A percentile compares a stretch with the other conserved stretches of the same genome.
These are phyloP conservation scores for Lineus longissimus DNA, from an alignment of 1,140 invertebrate genomes.

Conservation along the genomic window DNA sequence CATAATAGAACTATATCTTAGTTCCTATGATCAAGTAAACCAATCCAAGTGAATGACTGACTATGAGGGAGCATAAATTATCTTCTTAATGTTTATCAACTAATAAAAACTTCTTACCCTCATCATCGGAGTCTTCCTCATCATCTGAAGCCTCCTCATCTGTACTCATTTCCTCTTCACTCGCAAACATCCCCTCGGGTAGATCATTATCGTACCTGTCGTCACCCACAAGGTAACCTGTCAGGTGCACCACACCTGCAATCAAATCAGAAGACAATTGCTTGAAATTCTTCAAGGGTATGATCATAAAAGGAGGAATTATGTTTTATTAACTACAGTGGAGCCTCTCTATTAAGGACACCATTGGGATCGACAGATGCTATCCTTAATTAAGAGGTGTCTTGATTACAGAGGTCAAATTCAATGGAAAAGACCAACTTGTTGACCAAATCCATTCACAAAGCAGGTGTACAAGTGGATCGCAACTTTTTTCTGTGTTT, in stretches of 20 bases:
- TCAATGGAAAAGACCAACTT: background rate
- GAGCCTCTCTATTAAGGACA: too few species aligned
- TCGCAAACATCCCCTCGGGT: background rate
- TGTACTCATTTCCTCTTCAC: conserved; percentile 4
- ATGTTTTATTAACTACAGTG: background rate
- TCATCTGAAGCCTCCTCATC: conserved; percentile 1
- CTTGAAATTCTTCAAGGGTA: background rate
- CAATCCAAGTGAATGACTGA: too few species aligned
- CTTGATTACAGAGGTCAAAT: too few species aligned
- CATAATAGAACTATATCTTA: too few species aligned
- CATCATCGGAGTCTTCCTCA: conserved; percentile 6
- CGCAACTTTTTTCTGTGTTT: too few species aligned
- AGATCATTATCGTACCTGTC: conserved; percentile 4
- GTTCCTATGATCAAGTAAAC: too few species aligned
- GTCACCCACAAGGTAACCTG: conserved; percentile 31
- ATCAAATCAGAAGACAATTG: conserved; percentile 12
- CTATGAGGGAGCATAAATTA: too few species aligned
- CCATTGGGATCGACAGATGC: too few species aligned
- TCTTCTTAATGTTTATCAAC: too few species aligned
- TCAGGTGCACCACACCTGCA: conserved; percentile 38
- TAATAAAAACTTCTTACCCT: conserved; percentile 9
- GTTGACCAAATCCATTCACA: too few species aligned
- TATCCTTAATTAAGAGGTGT: too few species aligned
- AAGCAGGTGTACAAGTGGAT: too few species aligned
- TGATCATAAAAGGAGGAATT: background rate